phyloP scores from a whole-genome alignment of 2,113 vertebrate genomes.

The Globicephala melas region DNA sequence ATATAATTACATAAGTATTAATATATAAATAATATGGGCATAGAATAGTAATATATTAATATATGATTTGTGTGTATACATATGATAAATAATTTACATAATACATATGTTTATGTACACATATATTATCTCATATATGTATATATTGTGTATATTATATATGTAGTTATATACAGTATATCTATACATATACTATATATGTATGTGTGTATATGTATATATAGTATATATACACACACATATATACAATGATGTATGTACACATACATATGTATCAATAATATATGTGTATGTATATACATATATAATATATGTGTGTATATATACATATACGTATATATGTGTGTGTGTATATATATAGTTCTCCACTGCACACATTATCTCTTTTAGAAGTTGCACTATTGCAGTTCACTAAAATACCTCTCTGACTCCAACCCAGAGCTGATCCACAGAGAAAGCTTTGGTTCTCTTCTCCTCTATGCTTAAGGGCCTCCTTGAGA shows the following conservation, averaged over 20 bases:
- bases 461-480: not conserved
- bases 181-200: not conserved
- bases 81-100: not conserved
- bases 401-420: not conserved
- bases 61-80: not conserved
- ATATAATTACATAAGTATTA: not conserved
- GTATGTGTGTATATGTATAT: no score
- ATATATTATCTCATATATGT: not conserved
- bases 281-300: no score
- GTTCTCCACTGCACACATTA: not conserved
- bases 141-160: not conserved
- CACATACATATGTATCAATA: no score
- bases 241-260: no score
- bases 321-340: no score
- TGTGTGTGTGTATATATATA: no score
- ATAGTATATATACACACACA: not conserved
- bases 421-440: not conserved
- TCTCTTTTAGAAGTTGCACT: not conserved
- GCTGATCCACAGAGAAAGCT: not conserved
- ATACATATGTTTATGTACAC: not conserved
- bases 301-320: no score
- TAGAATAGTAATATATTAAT: not conserved
- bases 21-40: not conserved
- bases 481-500: not conserved
- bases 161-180: not conserved